Base-by-base conservation (phyloP, 2,888 invertebrate genomes). In the Ophion slaviceki region DNA sequence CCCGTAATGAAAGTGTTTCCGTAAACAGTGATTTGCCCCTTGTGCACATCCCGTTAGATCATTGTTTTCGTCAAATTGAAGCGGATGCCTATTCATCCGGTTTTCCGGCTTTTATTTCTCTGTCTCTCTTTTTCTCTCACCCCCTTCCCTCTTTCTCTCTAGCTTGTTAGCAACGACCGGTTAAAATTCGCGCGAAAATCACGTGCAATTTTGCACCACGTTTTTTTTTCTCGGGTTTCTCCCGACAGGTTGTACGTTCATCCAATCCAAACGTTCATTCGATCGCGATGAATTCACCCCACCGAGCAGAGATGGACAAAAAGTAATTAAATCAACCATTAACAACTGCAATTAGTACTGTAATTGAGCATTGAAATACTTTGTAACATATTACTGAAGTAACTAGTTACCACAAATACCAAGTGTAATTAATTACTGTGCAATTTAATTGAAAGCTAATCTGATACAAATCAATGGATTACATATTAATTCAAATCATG, bases 201-300 rank as follows among this genome's bases (percentile, higher is more conserved):
- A 8, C 11, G 61, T n/a, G 61, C 61, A 40, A 74, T 74, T 74
- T 40, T 40, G 40, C 40, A 20, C 14, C 20, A 14, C 59, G 7
- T 36, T 57, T 32, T 32, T 32, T 4, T 20, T 20, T 7, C 32
- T 57, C n/a, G 20, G 6, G 32, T 53, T 57, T n/a, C 32, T 28
- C 57, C 57, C n/a, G n/a, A 10, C 71, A 10, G 47, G 10, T 32
- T 71, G 17, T 14, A 8, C 47, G 70, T 17, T 71, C 32, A 32
- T 71, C n/a, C 32, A 59, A 57, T 71, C 47, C 8, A 79, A 79
- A 71, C 32, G 47, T 62, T 71, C 64, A 62, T 71, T 20, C 64
- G 53, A 71, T 79, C 71, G 47, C 71, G 79, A 71, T 64, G 53
- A 70, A 64, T 79, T 28, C 53, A 47, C 78, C 47, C 75, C 62